Base-by-base conservation (phyloP, 2,113 vertebrate species). In the Atractosteus spatula region DNA sequence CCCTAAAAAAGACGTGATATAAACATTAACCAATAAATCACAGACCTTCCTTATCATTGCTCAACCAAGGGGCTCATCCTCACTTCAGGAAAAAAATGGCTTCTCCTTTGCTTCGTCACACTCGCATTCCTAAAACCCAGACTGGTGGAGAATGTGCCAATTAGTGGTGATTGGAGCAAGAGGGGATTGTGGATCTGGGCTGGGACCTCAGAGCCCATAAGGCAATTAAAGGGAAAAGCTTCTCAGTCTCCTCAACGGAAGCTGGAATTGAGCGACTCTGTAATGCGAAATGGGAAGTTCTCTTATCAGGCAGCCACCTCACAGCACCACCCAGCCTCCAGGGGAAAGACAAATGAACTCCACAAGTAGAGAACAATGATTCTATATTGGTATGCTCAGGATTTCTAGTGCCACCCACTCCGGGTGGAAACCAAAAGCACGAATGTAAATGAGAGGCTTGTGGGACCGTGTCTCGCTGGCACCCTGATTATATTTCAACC, bases 121-220 rank as follows among this genome's bases (percentile, higher is more conserved):
- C 83, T 92, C 89, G 88, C 88, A 92, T 91, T 92, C 90, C 89
- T 87, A 84, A 86, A 87, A 90, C 88, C 91, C 89, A 90, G 87
- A 88, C 87, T 89, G 90, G 89, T 88, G 90, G 88, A 86, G 84
- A 89, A 92, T 87, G 86, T 90, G 90, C 90, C 91, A 91, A 93
- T 93, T 92, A 92, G 90, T 88, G 91, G 90, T 87, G 73, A 75
- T 77, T 80, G 78, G 79, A n/a, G 78, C 80, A 70, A 75, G 73
- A 79, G 83, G 75, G 80, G 59, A 79, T 78, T 82, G 82, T 78
- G 85, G 85, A 85, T 86, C 83, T 85, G 86, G 85, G 84, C 85
- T 84, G 88, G 88, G 87, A 92, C 91, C 89, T 90, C 90, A 93
- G 87, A 84, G 87, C 83, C 83, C 86, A 90, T 86, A 88, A 85